Conservation (phyloP, 2,888 invertebrate genomes). For the Amiota communis region DNA sequence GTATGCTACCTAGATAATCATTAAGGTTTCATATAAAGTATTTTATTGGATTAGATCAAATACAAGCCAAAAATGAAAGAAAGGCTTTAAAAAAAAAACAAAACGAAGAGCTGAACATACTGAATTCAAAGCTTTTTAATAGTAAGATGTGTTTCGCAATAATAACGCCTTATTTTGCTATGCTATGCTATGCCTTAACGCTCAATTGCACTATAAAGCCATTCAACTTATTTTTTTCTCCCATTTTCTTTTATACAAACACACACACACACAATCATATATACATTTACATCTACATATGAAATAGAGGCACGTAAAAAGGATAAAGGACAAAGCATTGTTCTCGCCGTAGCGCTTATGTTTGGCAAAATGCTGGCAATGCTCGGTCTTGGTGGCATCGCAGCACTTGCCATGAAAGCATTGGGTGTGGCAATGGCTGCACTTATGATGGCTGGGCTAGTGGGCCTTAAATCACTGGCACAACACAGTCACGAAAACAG, state of each 20-base stretch:
- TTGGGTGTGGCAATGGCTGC: constrained; percentile 82
- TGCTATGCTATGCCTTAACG: not conserved
- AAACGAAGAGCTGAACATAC: too few relatives aligned
- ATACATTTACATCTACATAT: constrained; percentile 35
- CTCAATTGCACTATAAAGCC: not conserved
- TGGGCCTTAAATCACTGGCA: constrained; percentile 82
- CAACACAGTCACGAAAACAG: constrained; percentile 74
- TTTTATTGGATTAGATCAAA: too few relatives aligned
- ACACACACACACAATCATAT: not conserved
- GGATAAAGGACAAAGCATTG: constrained; percentile 77
- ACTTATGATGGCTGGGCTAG: constrained; percentile 82
- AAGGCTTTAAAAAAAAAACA: too few relatives aligned
- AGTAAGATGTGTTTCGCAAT: too few relatives aligned
- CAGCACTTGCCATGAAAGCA: constrained; percentile 85
- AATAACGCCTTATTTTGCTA: not conserved
- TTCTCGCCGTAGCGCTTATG: constrained; percentile 79
- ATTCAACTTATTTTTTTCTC: not conserved
- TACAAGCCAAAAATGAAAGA: too few relatives aligned
- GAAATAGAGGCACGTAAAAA: constrained; percentile 77
- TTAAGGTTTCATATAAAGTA: too few relatives aligned
- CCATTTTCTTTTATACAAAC: constrained; percentile 4
- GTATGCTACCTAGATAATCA: too few relatives aligned
- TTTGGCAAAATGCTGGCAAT: constrained; percentile 86
- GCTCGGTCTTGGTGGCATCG: constrained; percentile 83
- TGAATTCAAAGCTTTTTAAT: too few relatives aligned